Conservation (phyloP, 2,113 vertebrate species). For the Oreotragus oreotragus region DNA sequence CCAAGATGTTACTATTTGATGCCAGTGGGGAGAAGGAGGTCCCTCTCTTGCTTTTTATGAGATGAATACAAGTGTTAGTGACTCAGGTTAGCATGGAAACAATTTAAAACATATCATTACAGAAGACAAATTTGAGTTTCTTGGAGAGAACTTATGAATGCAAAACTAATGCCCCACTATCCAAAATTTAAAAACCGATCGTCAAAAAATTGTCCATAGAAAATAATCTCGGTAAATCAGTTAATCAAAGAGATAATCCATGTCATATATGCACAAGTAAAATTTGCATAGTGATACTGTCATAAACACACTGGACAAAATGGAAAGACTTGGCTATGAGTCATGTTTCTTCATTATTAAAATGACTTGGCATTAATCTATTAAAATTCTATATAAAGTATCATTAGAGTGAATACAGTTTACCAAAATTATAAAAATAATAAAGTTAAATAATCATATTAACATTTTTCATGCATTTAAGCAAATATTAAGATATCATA, state of each 20-base stretch:
- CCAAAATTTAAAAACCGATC: not conserved
- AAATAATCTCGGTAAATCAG: not conserved
- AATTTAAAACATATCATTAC: not conserved
- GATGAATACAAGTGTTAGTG: not conserved
- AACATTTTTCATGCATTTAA: constrained; percentile 27
- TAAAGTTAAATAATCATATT: not conserved
- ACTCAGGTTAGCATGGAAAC: not conserved
- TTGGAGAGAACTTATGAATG: not conserved
- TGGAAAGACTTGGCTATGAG: rapidly evolving
- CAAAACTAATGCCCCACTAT: not conserved
- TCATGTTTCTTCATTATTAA: not conserved
- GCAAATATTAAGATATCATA: constrained; percentile 23
- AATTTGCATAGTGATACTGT: not conserved
- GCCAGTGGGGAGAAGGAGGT: not conserved
- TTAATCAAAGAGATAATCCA: not conserved
- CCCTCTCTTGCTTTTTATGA: not conserved
- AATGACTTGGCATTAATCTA: not conserved
- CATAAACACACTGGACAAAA: not conserved
- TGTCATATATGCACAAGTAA: not conserved
- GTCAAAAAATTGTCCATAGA: not conserved
- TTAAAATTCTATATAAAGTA: not conserved
- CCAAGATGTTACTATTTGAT: not conserved
- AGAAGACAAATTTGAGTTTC: not conserved
- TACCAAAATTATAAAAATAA: not conserved
- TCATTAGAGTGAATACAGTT: not conserved